phyloP scores from a whole-genome alignment of 2,797 vertebrate genomes.

The Iguana delicatissima region DNA sequence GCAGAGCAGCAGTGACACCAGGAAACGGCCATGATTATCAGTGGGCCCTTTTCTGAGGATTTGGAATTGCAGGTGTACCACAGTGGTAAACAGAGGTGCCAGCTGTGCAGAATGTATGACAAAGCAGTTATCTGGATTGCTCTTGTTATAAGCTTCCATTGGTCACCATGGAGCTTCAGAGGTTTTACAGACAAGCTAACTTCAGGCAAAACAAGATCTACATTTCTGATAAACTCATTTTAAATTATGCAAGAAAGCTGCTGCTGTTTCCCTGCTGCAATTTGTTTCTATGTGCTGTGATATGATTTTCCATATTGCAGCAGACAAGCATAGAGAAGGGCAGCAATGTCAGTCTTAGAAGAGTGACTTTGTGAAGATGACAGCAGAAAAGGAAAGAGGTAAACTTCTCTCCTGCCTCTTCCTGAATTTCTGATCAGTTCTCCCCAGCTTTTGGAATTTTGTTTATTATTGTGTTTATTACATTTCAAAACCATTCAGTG shows the following conservation, averaged over 20 bases:
- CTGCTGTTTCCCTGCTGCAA: not conserved
- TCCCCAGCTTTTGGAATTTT: not conserved
- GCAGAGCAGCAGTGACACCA: not conserved
- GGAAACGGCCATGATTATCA: too few species aligned
- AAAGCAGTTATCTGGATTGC: not conserved
- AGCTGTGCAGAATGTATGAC: not conserved
- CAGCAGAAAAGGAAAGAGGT: not conserved
- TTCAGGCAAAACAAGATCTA: not conserved
- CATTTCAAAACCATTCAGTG: not conserved
- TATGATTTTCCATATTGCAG: too few species aligned
- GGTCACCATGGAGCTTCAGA: not conserved
- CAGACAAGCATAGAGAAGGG: not conserved
- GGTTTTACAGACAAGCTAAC: not conserved
- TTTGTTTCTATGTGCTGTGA: too few species aligned
- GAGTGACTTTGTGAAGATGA: not conserved
- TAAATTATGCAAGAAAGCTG: not conserved
- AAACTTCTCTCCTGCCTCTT: not conserved
- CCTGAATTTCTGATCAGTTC: not conserved
- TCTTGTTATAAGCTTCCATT: not conserved
- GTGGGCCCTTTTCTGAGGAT: not conserved
- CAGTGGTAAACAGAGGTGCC: not conserved
- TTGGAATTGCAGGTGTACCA: not conserved
- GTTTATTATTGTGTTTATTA: not conserved
- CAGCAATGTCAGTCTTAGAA: not conserved
- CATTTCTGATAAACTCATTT: not conserved